Percentiles rank a stretch among this genome's conserved stretches.
Evolutionary conservation across 2,888 invertebrate species (phyloP).

Genomic region (Nephrotoma appendiculata): DNA sequence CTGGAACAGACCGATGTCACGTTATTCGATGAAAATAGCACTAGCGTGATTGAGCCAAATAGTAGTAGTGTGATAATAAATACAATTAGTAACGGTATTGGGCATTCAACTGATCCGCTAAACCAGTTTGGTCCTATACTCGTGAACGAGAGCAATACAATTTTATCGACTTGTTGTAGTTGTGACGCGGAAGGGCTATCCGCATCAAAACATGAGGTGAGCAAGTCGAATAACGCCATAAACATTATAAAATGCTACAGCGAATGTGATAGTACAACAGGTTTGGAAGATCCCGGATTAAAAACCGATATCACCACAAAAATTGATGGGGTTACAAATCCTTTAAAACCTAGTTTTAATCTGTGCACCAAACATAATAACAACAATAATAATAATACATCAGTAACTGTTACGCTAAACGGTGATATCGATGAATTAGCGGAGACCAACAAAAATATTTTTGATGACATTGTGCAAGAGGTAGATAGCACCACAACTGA

Average conservation of each 20-base stretch:
- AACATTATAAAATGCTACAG: slow-evolving; percentile 16
- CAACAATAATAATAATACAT: neutral
- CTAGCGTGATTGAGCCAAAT: slow-evolving; percentile 3
- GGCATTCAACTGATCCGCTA: slow-evolving; percentile 2
- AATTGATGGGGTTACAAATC: neutral
- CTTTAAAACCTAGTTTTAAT: neutral
- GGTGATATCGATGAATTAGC: neutral
- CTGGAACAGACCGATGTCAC: slow-evolving; percentile 16
- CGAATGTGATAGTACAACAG: slow-evolving; percentile 20
- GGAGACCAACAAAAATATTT: slow-evolving; percentile 4
- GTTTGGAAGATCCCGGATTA: slow-evolving; percentile 12
- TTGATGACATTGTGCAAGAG: slow-evolving; percentile 16
- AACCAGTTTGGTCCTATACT: slow-evolving; percentile 12
- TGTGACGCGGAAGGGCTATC: slow-evolving; percentile 7
- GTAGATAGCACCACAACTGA: slow-evolving; percentile 19
- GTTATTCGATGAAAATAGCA: slow-evolving; percentile 11
- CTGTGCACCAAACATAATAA: neutral
- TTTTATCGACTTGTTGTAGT: slow-evolving; percentile 10
- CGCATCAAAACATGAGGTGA: slow-evolving; percentile 4
- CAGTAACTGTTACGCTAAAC: neutral
- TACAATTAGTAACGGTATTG: neutral
- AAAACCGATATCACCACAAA: neutral
- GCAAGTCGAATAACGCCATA: slow-evolving; percentile 9
- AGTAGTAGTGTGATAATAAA: slow-evolving; percentile 7
- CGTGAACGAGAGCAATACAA: slow-evolving; percentile 8